Evolutionary conservation across 2,797 vertebrate genomes (phyloP), one percentile per base, ranked within the genome.

Genomic region (Enteromius mattozi): DNA sequence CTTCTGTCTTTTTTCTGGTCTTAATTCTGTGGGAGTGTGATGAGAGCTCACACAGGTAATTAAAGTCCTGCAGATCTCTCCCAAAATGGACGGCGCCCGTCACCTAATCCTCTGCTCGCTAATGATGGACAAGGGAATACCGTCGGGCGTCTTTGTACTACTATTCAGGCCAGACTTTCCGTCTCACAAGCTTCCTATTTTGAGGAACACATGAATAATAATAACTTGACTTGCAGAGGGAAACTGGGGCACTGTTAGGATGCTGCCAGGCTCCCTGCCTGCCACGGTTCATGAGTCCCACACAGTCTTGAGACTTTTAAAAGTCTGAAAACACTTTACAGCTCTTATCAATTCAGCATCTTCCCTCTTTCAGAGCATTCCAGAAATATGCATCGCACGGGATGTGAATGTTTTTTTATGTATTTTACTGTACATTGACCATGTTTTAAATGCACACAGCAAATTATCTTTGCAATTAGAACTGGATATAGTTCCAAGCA

Each of bases 191-290:
- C 56, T 82, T 82, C 47, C 71, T 86, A 74, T 83, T 86, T 83
- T 74, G 54, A 84, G 68, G 76, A 79, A 49, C 59, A 63, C 65
- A 75, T 75, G 81, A 86, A 81, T 80, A 80, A 69, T 75, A 86
- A 75, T 77, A 86, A 80, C 78, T 79, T 80, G 81, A 66, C 45
- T 66, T 76, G 78, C n/a, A 8, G 85, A 49, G 70, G 19, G 45
- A 84, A 87, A 54, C 82, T 84, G 72, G 82, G 82, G 79, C 86
- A 84, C 40, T 51, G n/a, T 63, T 80, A 33, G 78, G 56, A 84
- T 66, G 70, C 85, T 80, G 40, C 70, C 12, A 30, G 78, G 70
- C 86, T 76, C 78, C 30, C 51, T 68, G 78, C 51, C 78, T 81
- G 82, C 78, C 71, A 79, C 69, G 27, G n/a, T 83, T 86, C 68